phyloP scores from a whole-genome alignment of 2,113 vertebrate genomes.

The Apeltes quadracus region DNA sequence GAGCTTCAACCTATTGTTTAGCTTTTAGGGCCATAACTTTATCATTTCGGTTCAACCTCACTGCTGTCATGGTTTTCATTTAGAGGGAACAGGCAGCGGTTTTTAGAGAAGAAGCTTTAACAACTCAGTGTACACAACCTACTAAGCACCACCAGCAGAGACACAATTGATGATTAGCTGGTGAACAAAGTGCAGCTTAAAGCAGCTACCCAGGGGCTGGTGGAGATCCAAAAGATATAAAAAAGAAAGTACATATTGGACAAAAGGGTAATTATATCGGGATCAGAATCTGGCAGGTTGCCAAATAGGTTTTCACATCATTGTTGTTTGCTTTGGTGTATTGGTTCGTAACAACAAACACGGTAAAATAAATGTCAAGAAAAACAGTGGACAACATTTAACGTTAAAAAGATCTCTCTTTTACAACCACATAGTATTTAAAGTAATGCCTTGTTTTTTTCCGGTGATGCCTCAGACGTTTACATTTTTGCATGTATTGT shows the following conservation, averaged over 20 bases:
- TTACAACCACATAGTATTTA: neutral
- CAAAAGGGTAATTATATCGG: neutral
- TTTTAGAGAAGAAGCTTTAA: neutral
- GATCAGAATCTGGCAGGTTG: neutral
- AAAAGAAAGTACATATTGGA: neutral
- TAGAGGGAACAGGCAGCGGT: neutral
- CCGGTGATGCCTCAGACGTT: conserved; percentile 37
- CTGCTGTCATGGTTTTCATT: neutral
- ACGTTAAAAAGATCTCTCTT: neutral
- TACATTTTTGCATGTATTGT: conserved; percentile 28
- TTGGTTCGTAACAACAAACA: neutral
- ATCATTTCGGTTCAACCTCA: neutral
- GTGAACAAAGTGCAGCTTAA: neutral
- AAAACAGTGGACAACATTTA: neutral
- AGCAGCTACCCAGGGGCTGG: neutral
- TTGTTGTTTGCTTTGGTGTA: neutral
- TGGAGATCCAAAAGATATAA: neutral
- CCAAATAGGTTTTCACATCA: neutral
- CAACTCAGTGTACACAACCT: neutral
- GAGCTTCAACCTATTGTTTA: neutral
- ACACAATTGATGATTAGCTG: neutral
- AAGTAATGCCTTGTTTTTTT: conserved; percentile 20
- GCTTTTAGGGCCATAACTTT: neutral
- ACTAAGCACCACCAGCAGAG: neutral
- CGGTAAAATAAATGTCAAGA: neutral